Evolutionary conservation across 2,797 vertebrate species (phyloP), one percentile per base, ranked within the genome.

Genomic region (Microcaecilia unicolor): DNA sequence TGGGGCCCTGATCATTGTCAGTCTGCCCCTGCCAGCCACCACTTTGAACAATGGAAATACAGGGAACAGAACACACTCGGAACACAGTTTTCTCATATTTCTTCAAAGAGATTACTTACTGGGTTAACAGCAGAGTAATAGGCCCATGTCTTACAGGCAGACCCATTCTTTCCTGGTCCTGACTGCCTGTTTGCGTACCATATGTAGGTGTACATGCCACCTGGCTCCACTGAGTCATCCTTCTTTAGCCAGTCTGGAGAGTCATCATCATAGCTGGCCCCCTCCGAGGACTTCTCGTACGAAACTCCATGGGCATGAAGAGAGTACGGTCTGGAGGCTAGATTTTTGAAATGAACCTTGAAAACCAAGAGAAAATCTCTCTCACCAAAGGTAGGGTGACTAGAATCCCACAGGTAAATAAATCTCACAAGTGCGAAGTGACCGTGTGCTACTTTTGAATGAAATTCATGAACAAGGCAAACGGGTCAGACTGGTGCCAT

Each of bases 211-310:
- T 86, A 92, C 25, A 80, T 89, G 22, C 31, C 44, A 8, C 90
- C 88, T 5, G 93, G 91, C 31, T 70, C 64, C 43, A 99, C 66
- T 15, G 73, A 73, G 6, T 89, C 83, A 27, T 99, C 96, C 6
- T 80, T 73, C 51, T 86, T 78, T 43, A 81, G 89, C 88, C 86
- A 95, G 28, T 85, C 64, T 7, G 59, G 70, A 28, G 92, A 96
- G 3, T 70, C 75, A 35, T 99, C 96, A 5, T 93, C 86, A 3
- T 98, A 99, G 34, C 69, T 55, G 28, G 91, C 79, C 32, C 96
- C 96, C 56, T 99, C 96, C n/a, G 87, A 89, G 24, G 83, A 86
- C 49, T 99, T 99, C 29, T 85, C 83, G 42, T 97, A 99, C 18
- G 73, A 48, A 38, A 97, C 87, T 3, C 96, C 96, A 4, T 97